A percentile compares a stretch with the other conserved stretches of the same genome.
Conservation (phyloP, 2,113 vertebrate species). For the Bos javanicus region DNA sequence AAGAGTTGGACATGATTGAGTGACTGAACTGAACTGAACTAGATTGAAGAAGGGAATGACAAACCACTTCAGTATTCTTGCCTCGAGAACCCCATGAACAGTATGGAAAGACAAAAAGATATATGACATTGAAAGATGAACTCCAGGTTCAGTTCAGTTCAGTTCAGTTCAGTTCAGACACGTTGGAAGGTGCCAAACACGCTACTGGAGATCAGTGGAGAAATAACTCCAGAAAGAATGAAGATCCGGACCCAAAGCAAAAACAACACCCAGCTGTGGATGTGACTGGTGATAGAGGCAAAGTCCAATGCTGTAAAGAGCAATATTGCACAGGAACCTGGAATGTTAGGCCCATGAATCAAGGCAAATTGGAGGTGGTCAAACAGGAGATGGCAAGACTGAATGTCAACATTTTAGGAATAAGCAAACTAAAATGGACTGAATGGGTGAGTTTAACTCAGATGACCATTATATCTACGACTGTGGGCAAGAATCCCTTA, state of each 20-base stretch:
- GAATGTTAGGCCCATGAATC: not conserved
- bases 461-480: not conserved
- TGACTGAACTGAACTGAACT: too few relatives aligned
- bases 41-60: not conserved
- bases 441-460: not conserved
- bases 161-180: too few relatives aligned
- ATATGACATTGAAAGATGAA: not conserved
- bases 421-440: not conserved
- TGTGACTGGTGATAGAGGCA: not conserved
- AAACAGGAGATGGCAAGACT: not conserved
- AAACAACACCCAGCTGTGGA: not conserved
- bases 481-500: not conserved
- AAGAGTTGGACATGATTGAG: too few relatives aligned
- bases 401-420: not conserved
- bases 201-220: not conserved
- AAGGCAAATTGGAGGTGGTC: not conserved
- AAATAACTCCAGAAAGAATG: not conserved
- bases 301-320: not conserved
- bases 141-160: too few relatives aligned
- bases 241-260: not conserved
- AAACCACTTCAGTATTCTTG: not conserved
- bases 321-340: not conserved
- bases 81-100: not conserved
- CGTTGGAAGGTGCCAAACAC: accelerated
- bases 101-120: not conserved